Evolutionary conservation across 2,797 vertebrate genomes (phyloP), one percentile per base, ranked within the genome.

Genomic region (Sitta carolinensis): DNA sequence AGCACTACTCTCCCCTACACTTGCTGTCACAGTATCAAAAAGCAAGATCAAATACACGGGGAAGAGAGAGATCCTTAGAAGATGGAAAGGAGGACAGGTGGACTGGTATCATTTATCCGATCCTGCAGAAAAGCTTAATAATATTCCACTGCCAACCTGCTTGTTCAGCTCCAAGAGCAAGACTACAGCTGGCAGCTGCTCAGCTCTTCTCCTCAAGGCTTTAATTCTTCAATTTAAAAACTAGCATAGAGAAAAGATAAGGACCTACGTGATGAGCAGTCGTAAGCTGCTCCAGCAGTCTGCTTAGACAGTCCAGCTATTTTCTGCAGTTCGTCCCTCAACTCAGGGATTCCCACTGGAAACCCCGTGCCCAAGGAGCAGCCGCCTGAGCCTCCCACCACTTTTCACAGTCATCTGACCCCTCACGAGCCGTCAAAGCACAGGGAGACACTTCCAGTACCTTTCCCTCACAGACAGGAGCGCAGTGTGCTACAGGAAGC

Each of bases 301-400:
- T 84, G 61, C 61, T 78, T 61, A 54, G 29, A 70, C 4, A 4
- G 32, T 50, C 64, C 66, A 52, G 26, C 29, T 83, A 68, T 47
- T 51, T 85, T 27, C 54, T 4, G 0, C 4, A 9, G 40, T 30
- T 84, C 2, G 0, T n/a, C 8, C 18, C 30, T 42, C 32, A 59
- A 18, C 17, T 43, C 5, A 0, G 42, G 8, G 12, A 54, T 15
- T 78, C 58, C 38, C 43, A 61, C 13, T 14, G 62, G 55, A 80
- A 74, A 7, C 20, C 16, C 40, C 1, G 1, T 10, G 30, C 27
- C 18, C 22, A 63, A 52, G 61, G 7, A 91, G 13, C 4, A 7
- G 18, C 27, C 67, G 43, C 16, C n/a, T 36, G 58, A 88, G 61
- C 50, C 29, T 63, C 36, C 50, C 48, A 80, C 14, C 45, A 67